Evolutionary conservation across 1,140 invertebrate genomes (phyloP).

Genomic region (Ruditapes philippinarum): DNA sequence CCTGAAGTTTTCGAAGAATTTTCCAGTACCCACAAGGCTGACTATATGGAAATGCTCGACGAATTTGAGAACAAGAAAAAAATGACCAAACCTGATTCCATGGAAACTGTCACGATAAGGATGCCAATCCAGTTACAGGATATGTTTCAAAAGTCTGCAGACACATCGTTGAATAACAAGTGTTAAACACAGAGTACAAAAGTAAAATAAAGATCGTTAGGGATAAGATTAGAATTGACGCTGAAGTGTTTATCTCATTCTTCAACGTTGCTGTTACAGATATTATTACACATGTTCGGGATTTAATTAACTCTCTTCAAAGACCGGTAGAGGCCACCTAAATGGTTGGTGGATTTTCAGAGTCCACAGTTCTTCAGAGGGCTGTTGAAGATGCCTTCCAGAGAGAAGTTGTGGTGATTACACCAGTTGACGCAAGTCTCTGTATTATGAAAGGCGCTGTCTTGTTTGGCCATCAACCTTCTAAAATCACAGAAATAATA

Average conservation of each 20-base stretch:
- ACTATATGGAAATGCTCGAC: slow-evolving; percentile 25
- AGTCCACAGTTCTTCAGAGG: background rate
- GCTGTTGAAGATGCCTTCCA: background rate
- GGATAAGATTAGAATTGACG: slow-evolving; percentile 1
- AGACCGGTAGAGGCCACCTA: background rate
- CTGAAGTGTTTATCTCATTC: background rate
- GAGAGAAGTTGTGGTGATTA: background rate
- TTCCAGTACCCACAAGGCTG: background rate
- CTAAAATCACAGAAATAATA: background rate
- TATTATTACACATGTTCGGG: background rate
- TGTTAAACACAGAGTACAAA: background rate
- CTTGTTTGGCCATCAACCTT: slow-evolving; percentile 17
- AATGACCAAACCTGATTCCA: background rate
- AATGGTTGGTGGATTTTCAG: slow-evolving; percentile 45
- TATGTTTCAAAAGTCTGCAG: background rate
- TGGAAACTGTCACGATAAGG: background rate
- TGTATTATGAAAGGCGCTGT: slow-evolving; percentile 44
- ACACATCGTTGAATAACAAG: background rate
- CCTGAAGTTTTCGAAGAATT: background rate
- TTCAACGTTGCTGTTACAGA: background rate
- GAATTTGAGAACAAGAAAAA: slow-evolving; percentile 41
- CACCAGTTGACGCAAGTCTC: slow-evolving; percentile 15
- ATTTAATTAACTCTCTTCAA: background rate
- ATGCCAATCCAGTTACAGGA: background rate
- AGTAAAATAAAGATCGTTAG: background rate